These are phyloP conservation scores for Cephonodes hylas DNA, from an alignment of 2,888 invertebrate genomes.

Conservation along the genomic window DNA sequence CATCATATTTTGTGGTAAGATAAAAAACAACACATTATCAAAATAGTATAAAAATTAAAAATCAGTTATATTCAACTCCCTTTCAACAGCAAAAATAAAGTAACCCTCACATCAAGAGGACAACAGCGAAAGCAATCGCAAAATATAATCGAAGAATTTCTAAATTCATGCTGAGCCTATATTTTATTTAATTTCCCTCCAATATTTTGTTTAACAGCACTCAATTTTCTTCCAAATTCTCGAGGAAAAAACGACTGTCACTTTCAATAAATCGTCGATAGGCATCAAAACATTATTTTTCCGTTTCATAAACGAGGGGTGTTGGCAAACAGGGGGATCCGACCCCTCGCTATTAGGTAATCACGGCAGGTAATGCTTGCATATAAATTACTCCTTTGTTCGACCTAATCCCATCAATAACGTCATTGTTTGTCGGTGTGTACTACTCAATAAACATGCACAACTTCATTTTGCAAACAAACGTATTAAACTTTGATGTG, in stretches of 20 bases:
- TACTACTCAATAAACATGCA: slow-evolving; percentile 7
- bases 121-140: background rate
- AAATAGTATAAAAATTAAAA: too few species aligned
- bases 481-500: background rate
- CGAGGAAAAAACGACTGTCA: slow-evolving; percentile 47
- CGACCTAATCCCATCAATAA: slow-evolving; percentile 55
- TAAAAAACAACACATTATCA: too few species aligned
- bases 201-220: slow-evolving; percentile 31
- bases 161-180: slow-evolving; percentile 8
- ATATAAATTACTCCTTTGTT: slow-evolving; percentile 76
- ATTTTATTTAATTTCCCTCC: slow-evolving; percentile 18
- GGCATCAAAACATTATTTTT: slow-evolving; percentile 58
- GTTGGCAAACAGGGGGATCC: slow-evolving; percentile 39
- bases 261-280: slow-evolving; percentile 58
- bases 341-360: slow-evolving; percentile 64
- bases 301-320: slow-evolving; percentile 51
- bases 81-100: background rate
- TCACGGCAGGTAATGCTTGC: slow-evolving; percentile 72
- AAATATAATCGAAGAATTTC: slow-evolving; percentile 9
- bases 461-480: background rate
- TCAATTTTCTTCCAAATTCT: slow-evolving; percentile 39
- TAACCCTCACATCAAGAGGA: background rate
- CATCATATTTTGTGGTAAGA: too few species aligned
- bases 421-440: slow-evolving; percentile 6
- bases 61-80: too few species aligned